phyloP scores from a whole-genome alignment of 2,888 invertebrate genomes.

The Caenorhabditis sp. region DNA sequence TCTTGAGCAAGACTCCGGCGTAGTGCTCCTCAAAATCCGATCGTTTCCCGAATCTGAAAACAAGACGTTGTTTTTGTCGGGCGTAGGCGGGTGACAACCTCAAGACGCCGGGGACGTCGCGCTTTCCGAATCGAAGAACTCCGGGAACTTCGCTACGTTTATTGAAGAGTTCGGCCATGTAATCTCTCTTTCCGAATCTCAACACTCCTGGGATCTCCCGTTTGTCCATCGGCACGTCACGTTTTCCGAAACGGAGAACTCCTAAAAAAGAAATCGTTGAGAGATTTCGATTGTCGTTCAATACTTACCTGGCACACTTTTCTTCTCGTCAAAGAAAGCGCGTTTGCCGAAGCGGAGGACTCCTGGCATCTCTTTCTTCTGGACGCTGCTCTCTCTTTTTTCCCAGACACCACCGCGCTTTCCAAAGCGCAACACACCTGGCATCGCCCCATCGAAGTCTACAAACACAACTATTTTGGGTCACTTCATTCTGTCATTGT shows the following conservation, averaged over 20 bases:
- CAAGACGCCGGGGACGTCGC: slow-evolving; percentile 67
- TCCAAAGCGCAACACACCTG: slow-evolving; percentile 77
- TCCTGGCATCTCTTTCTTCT: slow-evolving; percentile 67
- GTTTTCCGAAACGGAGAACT: slow-evolving; percentile 67
- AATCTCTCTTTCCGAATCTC: slow-evolving; percentile 53
- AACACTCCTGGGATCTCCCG: slow-evolving; percentile 65
- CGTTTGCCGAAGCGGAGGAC: slow-evolving; percentile 68
- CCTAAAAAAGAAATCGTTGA: slow-evolving; percentile 36
- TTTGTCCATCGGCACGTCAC: slow-evolving; percentile 54
- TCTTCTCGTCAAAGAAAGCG: slow-evolving; percentile 61
- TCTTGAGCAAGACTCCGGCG: slow-evolving; percentile 60
- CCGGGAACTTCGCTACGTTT: slow-evolving; percentile 60
- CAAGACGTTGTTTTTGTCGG: neutral
- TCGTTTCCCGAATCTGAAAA: slow-evolving; percentile 63
- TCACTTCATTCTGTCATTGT: neutral
- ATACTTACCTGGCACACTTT: slow-evolving; percentile 64
- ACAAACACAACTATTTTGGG: slow-evolving; percentile 1
- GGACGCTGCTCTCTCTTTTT: slow-evolving; percentile 55
- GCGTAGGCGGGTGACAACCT: too few species aligned
- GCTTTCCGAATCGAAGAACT: slow-evolving; percentile 68
- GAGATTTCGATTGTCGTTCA: neutral
- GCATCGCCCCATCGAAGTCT: slow-evolving; percentile 72
- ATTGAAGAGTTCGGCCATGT: slow-evolving; percentile 45
- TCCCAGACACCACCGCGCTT: slow-evolving; percentile 67
- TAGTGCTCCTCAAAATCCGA: slow-evolving; percentile 58